These are phyloP conservation scores for Alca torda DNA, from an alignment of 2,797 vertebrate species.

Conservation along the genomic window DNA sequence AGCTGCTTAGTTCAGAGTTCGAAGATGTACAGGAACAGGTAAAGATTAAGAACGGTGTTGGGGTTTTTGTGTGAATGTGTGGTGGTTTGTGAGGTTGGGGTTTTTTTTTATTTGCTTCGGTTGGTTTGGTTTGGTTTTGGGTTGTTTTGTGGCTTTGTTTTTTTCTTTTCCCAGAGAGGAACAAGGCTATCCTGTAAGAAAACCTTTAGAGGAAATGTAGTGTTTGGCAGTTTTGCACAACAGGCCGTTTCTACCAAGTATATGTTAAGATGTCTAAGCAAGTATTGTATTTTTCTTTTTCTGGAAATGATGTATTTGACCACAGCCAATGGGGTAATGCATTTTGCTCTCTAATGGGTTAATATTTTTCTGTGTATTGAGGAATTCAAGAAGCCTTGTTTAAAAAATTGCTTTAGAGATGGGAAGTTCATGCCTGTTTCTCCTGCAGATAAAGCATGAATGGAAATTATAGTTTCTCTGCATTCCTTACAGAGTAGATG, in stretches of 20 bases:
- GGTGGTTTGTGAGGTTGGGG: not conserved
- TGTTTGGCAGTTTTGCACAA: not conserved
- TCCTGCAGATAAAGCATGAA: not conserved
- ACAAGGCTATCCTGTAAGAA: not conserved
- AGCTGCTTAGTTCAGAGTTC: slow-evolving; percentile 83
- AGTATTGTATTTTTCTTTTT: not conserved
- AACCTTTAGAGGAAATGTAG: not conserved
- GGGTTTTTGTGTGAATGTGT: not conserved
- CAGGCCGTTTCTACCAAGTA: not conserved
- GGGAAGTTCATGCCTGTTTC: not conserved
- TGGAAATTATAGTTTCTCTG: not conserved
- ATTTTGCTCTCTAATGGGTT: not conserved
- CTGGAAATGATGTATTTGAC: not conserved
- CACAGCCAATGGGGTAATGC: not conserved
- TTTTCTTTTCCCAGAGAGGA: not conserved
- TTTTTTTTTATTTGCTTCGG: not conserved
- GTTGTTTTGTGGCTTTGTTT: not conserved
- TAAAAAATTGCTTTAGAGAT: not conserved
- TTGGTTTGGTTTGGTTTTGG: not conserved
- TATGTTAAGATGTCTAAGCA: not conserved
- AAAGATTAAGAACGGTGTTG: not conserved
- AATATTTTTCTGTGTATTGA: not conserved
- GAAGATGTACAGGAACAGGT: slow-evolving; percentile 86
- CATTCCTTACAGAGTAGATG: not conserved
- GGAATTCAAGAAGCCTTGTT: not conserved